Evolutionary conservation across 2,888 invertebrate species (phyloP).

Genomic region (Herminia tarsipennalis): DNA sequence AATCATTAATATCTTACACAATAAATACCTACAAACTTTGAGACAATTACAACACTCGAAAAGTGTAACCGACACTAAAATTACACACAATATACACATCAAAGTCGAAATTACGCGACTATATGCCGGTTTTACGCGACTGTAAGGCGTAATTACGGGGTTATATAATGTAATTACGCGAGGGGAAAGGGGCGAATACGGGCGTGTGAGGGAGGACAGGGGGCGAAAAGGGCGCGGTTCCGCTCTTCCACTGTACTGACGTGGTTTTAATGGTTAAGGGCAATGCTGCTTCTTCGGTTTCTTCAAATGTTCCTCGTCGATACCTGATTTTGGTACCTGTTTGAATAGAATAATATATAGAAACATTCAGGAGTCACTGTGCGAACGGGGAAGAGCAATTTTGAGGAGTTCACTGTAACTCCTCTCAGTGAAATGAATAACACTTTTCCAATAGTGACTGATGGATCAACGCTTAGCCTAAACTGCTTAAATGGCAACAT

Average conservation of each 20-base stretch:
- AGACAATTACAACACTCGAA: constrained; percentile 22
- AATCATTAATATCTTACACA: constrained; percentile 29
- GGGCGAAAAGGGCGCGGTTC: constrained; percentile 48
- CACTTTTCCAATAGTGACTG: too few relatives aligned
- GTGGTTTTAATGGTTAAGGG: constrained; percentile 87
- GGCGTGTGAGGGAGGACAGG: constrained; percentile 54
- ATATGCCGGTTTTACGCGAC: constrained; percentile 14
- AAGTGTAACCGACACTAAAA: constrained; percentile 30
- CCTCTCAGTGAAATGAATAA: too few relatives aligned
- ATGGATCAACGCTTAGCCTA: too few relatives aligned
- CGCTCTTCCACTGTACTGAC: constrained; percentile 80
- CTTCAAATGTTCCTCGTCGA: constrained; percentile 93
- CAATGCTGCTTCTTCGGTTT: constrained; percentile 91
- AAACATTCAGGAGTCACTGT: too few relatives aligned
- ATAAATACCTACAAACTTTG: constrained; percentile 13
- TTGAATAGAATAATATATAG: constrained; percentile 1
- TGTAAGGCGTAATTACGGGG: constrained; percentile 11
- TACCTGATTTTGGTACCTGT: constrained; percentile 78
- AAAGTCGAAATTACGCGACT: constrained; percentile 20
- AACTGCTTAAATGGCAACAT: too few relatives aligned
- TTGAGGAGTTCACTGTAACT: too few relatives aligned
- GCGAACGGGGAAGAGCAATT: too few relatives aligned
- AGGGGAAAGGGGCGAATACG: constrained; percentile 29
- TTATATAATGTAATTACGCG: constrained; percentile 16
- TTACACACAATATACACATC: constrained; percentile 19